phyloP scores from a whole-genome alignment of 1,140 invertebrate species.

The Lysiphlebus fabarum region DNA sequence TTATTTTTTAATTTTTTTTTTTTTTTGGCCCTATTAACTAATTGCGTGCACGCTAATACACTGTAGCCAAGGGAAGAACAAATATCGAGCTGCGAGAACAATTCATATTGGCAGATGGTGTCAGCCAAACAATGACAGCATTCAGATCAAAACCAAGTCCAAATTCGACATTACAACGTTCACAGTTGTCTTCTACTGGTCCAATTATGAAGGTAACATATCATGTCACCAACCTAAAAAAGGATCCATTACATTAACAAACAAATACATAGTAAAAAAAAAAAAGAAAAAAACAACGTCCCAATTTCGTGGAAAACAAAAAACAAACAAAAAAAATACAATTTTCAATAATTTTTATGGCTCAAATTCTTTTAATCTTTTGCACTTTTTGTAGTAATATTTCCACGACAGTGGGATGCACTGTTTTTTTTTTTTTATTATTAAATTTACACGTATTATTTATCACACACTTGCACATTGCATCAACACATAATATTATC shows the following conservation, averaged over 20 bases:
- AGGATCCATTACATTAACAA: neutral
- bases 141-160: conserved; percentile 86
- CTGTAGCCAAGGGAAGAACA: conserved; percentile 95
- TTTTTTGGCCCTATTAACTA: conserved; percentile 44
- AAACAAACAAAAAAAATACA: no score
- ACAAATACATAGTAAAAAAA: no score
- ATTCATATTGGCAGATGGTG: conserved; percentile 96
- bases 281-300: no score
- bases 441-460: no score
- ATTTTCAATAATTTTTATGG: no score
- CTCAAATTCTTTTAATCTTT: no score
- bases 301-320: no score
- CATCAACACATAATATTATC: no score
- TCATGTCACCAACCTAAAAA: neutral
- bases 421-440: no score
- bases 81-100: conserved; percentile 98
- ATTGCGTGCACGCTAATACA: conserved; percentile 58
- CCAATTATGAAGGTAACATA: conserved; percentile 87
- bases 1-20: conserved; percentile 31
- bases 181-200: conserved; percentile 67
- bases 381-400: no score
- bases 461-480: no score
- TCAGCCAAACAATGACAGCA: conserved; percentile 95
- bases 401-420: no score
- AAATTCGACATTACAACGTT: conserved; percentile 66